Percentiles rank a stretch among this genome's conserved stretches.
phyloP scores from a whole-genome alignment of 1,140 invertebrate genomes.

The Drosophila willistoni region DNA sequence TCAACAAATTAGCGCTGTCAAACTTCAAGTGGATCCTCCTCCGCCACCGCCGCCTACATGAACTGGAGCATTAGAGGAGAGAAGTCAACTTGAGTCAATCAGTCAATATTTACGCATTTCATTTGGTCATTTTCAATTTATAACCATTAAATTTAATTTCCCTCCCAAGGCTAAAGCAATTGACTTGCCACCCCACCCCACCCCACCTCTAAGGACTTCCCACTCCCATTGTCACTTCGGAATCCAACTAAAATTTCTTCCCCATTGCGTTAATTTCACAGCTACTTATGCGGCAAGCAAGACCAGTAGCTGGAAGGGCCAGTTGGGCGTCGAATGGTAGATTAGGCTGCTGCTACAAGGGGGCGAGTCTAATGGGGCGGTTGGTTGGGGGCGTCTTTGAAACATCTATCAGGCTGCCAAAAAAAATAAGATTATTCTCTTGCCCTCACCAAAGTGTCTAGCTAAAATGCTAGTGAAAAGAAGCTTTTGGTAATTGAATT shows the following conservation, averaged over 20 bases:
- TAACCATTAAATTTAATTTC: slow-evolving; percentile 78
- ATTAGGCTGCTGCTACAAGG: neutral
- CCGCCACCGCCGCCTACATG: too few species aligned
- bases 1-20: slow-evolving; percentile 79
- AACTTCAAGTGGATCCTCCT: slow-evolving; percentile 29
- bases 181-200: neutral
- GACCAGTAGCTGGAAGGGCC: slow-evolving; percentile 20
- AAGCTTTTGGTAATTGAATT: slow-evolving; percentile 8
- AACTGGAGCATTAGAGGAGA: too few species aligned
- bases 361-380: too few species aligned
- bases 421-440: neutral
- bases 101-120: slow-evolving; percentile 81
- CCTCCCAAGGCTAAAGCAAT: slow-evolving; percentile 1
- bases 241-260: slow-evolving; percentile 42
- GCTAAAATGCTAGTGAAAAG: neutral
- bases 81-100: slow-evolving; percentile 66
- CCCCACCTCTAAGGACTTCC: neutral
- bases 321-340: slow-evolving; percentile 26
- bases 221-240: neutral
- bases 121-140: slow-evolving; percentile 81
- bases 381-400: neutral
- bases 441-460: neutral
- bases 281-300: slow-evolving; percentile 74
- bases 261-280: slow-evolving; percentile 70
- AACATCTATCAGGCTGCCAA: neutral